phyloP scores from a whole-genome alignment of 2,113 vertebrate genomes.

The Eretmochelys imbricata region DNA sequence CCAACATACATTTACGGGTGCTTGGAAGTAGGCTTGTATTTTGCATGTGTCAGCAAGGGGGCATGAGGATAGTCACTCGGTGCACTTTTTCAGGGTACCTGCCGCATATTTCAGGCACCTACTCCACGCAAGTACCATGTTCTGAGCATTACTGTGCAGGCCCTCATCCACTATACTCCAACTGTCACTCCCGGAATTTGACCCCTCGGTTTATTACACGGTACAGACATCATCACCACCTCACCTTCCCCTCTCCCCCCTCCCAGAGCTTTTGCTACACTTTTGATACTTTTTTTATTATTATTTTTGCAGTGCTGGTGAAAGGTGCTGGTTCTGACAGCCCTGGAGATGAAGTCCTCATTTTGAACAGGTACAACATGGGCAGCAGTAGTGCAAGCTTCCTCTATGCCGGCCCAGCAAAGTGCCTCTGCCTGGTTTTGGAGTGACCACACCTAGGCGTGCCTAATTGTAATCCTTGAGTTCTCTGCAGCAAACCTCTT shows the following conservation, averaged over 20 bases:
- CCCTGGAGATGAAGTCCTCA: not conserved
- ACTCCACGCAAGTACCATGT: not conserved
- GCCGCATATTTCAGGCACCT: not conserved
- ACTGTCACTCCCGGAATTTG: not conserved
- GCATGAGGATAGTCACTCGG: not conserved
- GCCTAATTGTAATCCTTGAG: not conserved
- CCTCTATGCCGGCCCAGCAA: not conserved
- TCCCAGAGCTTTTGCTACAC: not conserved
- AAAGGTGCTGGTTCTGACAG: not conserved
- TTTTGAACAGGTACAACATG: not conserved
- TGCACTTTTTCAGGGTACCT: not conserved
- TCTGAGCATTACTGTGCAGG: not conserved
- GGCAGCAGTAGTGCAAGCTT: not conserved
- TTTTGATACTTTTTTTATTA: not conserved
- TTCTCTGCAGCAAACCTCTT: not conserved
- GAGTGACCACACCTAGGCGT: not conserved
- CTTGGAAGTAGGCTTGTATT: not conserved
- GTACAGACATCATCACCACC: not conserved
- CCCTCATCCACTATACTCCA: not conserved
- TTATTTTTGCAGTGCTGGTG: not conserved
- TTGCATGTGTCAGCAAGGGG: not conserved
- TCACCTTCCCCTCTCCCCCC: not conserved
- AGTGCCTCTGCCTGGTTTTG: not conserved
- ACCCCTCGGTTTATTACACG: not conserved
- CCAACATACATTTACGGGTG: not conserved